Evolutionary conservation across 1,140 invertebrate genomes (phyloP).

Genomic region (Chlorops oryzae): DNA sequence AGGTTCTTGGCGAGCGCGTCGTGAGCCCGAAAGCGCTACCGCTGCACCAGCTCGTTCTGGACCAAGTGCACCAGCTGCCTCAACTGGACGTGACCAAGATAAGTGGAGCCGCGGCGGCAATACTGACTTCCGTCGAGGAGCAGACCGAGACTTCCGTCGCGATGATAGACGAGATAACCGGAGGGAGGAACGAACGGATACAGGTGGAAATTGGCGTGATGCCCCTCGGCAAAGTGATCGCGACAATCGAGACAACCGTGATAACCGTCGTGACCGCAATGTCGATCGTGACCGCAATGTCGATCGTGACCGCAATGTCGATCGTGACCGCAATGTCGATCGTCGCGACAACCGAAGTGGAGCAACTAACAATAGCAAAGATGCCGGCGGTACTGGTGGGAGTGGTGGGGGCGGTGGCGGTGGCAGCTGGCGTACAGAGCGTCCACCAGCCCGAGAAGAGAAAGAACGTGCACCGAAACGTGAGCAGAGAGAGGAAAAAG

Average conservation of each 20-base stretch:
- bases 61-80: slow-evolving; percentile 8
- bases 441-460: slow-evolving; percentile 33
- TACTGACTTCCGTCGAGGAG: slow-evolving; percentile 4
- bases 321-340: slow-evolving; percentile 37
- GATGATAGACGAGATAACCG: slow-evolving; percentile 13
- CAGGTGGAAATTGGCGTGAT: slow-evolving; percentile 20
- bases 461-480: slow-evolving; percentile 30
- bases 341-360: slow-evolving; percentile 30
- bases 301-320: slow-evolving; percentile 31
- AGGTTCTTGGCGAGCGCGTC: slow-evolving; percentile 38
- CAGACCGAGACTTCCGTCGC: neutral
- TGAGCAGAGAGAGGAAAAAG: slow-evolving; percentile 36
- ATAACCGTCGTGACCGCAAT: slow-evolving; percentile 17
- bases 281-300: slow-evolving; percentile 34
- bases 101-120: slow-evolving; percentile 22
- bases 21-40: slow-evolving; percentile 26
- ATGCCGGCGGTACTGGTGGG: slow-evolving; percentile 22
- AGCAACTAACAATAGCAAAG: too few relatives aligned
- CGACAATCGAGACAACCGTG: slow-evolving; percentile 14
- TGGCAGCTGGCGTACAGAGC: slow-evolving; percentile 39
- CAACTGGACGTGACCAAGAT: slow-evolving; percentile 16
- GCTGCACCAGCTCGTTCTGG: slow-evolving; percentile 1
- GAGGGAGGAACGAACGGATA: slow-evolving; percentile 11
- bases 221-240: slow-evolving; percentile 19
- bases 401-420: slow-evolving; percentile 19